Percentiles rank a stretch among this genome's conserved stretches.
Evolutionary conservation across 2,888 invertebrate species (phyloP).

Genomic region (Megastigmus dorsalis): DNA sequence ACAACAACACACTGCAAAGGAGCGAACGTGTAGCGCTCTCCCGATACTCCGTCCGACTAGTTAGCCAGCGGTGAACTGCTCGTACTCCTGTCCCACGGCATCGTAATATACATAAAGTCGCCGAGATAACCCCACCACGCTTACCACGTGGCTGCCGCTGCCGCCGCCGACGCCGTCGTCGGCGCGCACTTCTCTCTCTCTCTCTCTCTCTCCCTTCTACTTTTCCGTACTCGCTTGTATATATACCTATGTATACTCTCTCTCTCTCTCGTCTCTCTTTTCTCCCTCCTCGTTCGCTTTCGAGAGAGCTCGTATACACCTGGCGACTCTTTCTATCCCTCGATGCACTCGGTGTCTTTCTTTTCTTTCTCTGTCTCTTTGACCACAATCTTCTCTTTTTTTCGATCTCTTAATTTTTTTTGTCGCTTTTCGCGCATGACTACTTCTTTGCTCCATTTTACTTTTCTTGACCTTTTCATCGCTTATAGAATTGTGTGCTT

Average conservation of each 20-base stretch:
- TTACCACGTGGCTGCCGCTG: conserved; percentile 57
- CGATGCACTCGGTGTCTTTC: neutral
- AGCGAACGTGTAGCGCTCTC: too few relatives aligned
- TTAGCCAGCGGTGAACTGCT: conserved; percentile 70
- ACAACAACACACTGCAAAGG: too few relatives aligned
- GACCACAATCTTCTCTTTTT: neutral
- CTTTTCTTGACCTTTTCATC: too few relatives aligned
- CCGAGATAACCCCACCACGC: conserved; percentile 67
- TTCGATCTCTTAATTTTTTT: neutral
- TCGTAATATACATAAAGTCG: conserved; percentile 71
- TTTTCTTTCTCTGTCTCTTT: neutral
- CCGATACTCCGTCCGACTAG: conserved; percentile 62
- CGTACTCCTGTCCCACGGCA: conserved; percentile 65
- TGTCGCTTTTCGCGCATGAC: too few relatives aligned
- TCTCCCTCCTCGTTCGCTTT: neutral
- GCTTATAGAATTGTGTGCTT: too few relatives aligned
- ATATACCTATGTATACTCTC: too few relatives aligned
- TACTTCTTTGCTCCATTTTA: too few relatives aligned
- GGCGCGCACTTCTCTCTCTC: neutral
- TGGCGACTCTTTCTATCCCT: neutral
- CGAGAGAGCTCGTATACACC: neutral
- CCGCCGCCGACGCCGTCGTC: conserved; percentile 30
- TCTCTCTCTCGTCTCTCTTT: neutral
- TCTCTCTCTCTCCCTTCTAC: neutral
- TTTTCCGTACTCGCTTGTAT: too few relatives aligned